These are phyloP conservation scores for Chaetodon trifasciatus DNA, from an alignment of 2,797 vertebrate species.

Conservation along the genomic window DNA sequence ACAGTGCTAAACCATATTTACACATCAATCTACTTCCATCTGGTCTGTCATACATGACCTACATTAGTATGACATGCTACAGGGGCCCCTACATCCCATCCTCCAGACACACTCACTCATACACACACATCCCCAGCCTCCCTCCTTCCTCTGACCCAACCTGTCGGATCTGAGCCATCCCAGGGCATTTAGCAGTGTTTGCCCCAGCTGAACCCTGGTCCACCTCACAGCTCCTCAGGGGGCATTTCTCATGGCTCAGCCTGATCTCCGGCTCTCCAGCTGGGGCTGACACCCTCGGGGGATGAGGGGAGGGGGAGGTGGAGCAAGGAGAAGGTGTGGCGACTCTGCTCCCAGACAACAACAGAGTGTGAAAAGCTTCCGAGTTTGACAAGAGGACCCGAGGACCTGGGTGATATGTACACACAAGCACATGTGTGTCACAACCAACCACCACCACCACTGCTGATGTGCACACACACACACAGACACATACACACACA, in stretches of 20 bases:
- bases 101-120: constrained; percentile 10
- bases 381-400: constrained; percentile 52
- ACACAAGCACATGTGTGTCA: constrained; percentile 26
- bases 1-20: constrained; percentile 19
- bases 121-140: constrained; percentile 21
- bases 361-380: constrained; percentile 74
- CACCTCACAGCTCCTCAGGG: constrained; percentile 69
- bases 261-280: constrained; percentile 67
- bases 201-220: constrained; percentile 74
- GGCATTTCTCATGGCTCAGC: constrained; percentile 54
- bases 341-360: constrained; percentile 57
- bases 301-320: constrained; percentile 14
- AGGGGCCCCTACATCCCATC: constrained; percentile 18
- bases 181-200: constrained; percentile 71
- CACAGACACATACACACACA: background rate
- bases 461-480: background rate
- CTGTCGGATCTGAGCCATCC: constrained; percentile 67
- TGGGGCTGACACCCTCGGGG: constrained; percentile 66
- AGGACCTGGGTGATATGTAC: constrained; percentile 38
- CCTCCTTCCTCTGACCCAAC: constrained; percentile 59
- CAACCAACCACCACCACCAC: background rate
- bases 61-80: constrained; percentile 48
- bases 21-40: constrained; percentile 50
- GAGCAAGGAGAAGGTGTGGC: constrained; percentile 9
- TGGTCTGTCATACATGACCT: constrained; percentile 61